Evolutionary conservation across 2,113 vertebrate species (phyloP).

Genomic region (Dromaius novaehollandiae): DNA sequence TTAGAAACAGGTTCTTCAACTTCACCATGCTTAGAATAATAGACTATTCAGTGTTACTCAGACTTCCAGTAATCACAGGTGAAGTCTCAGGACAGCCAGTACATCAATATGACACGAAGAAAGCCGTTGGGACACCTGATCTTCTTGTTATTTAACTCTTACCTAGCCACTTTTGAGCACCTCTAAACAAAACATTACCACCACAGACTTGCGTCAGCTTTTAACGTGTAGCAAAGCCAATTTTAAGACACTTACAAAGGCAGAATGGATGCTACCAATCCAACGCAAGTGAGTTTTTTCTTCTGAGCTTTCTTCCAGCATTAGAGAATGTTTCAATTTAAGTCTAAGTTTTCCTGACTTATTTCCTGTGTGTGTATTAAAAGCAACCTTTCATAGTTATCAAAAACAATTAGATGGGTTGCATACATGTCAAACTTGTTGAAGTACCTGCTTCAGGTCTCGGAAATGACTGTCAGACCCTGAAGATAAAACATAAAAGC

Average conservation of each 20-base stretch:
- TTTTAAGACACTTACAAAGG: background rate
- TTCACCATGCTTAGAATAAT: background rate
- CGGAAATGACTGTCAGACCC: background rate
- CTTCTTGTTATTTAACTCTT: background rate
- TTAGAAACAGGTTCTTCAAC: constrained; percentile 61
- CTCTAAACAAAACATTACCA: background rate
- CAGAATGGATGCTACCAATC: background rate
- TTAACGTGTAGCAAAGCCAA: background rate
- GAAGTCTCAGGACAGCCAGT: background rate
- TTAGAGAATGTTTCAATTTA: background rate
- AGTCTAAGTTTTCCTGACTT: background rate
- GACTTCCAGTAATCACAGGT: background rate
- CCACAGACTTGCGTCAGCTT: background rate
- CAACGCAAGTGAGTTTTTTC: background rate
- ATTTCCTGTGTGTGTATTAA: background rate
- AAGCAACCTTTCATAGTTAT: background rate
- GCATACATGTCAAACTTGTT: background rate
- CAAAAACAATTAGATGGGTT: background rate
- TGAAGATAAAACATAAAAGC: background rate
- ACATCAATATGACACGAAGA: background rate
- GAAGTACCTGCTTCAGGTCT: background rate
- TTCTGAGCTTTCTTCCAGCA: background rate
- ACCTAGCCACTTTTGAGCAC: accelerated
- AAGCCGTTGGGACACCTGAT: background rate
- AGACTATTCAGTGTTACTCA: background rate